Percentiles rank a stretch among this genome's conserved stretches.
These are phyloP conservation scores for Ganaspis brasiliensis DNA, from an alignment of 2,888 invertebrate genomes.

Conservation along the genomic window DNA sequence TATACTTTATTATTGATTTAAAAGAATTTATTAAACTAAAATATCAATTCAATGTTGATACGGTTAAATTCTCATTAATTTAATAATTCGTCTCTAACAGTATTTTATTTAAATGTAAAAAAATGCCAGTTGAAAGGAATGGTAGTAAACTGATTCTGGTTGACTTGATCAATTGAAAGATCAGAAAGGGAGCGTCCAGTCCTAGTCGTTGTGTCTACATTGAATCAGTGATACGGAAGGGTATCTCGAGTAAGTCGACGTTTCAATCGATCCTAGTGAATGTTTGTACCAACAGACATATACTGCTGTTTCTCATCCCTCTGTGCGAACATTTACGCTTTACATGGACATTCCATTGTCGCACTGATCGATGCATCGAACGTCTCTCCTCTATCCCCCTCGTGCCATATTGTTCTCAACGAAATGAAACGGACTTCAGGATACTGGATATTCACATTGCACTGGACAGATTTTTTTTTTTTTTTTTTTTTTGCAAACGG, in stretches of 20 bases:
- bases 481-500: not conserved
- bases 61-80: too few species aligned
- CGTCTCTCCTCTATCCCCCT: not conserved
- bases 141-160: slow-evolving; percentile 7
- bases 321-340: slow-evolving; percentile 43
- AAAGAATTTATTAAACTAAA: too few species aligned
- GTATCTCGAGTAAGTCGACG: slow-evolving; percentile 30
- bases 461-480: slow-evolving; percentile 22
- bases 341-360: slow-evolving; percentile 43
- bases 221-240: slow-evolving; percentile 30
- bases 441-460: slow-evolving; percentile 17
- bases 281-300: slow-evolving; percentile 41
- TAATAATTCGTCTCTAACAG: too few species aligned
- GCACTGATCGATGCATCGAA: slow-evolving; percentile 32
- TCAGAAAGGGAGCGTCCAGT: slow-evolving; percentile 26
- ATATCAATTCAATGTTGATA: too few species aligned
- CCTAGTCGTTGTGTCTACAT: slow-evolving; percentile 24
- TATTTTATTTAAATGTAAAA: too few species aligned
- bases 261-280: slow-evolving; percentile 35
- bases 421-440: slow-evolving; percentile 39
- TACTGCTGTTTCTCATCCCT: slow-evolving; percentile 35
- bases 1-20: too few species aligned
- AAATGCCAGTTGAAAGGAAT: not conserved
- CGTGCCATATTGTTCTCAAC: slow-evolving; percentile 31
- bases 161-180: slow-evolving; percentile 28